Conservation (phyloP, 2,888 invertebrate genomes). For the Argyra leucocephala region DNA sequence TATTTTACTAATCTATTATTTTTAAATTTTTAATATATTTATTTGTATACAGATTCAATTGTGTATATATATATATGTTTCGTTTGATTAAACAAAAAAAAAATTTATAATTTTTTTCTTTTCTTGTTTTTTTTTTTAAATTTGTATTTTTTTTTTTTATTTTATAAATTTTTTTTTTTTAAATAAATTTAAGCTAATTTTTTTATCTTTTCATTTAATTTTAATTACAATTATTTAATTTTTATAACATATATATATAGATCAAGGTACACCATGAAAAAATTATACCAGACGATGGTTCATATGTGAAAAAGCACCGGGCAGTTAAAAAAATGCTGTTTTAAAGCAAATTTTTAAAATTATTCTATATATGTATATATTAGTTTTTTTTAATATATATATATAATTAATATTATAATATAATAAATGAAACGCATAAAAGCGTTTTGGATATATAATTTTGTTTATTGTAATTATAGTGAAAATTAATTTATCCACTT, state of each 20-base stretch:
- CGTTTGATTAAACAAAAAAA: too few species aligned
- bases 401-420: background rate
- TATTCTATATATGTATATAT: background rate
- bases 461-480: background rate
- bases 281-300: constrained; percentile 10
- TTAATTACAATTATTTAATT: background rate
- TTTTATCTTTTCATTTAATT: too few species aligned
- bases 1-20: too few species aligned
- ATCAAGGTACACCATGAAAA: constrained; percentile 11
- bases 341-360: constrained; percentile 7
- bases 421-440: background rate
- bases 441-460: background rate
- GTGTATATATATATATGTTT: too few species aligned
- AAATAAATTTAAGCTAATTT: too few species aligned
- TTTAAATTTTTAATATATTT: too few species aligned
- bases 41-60: too few species aligned
- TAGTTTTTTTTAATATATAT: background rate
- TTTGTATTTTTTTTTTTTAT: too few species aligned
- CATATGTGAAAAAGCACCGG: constrained; percentile 10
- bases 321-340: background rate
- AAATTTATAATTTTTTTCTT: too few species aligned
- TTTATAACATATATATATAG: background rate
- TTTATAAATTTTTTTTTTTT: too few species aligned
- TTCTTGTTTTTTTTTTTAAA: too few species aligned
- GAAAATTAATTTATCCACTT: background rate